Evolutionary conservation across 2,888 invertebrate genomes (phyloP), one percentile per base, ranked within the genome.

Genomic region (Allophyes oxyacanthae): DNA sequence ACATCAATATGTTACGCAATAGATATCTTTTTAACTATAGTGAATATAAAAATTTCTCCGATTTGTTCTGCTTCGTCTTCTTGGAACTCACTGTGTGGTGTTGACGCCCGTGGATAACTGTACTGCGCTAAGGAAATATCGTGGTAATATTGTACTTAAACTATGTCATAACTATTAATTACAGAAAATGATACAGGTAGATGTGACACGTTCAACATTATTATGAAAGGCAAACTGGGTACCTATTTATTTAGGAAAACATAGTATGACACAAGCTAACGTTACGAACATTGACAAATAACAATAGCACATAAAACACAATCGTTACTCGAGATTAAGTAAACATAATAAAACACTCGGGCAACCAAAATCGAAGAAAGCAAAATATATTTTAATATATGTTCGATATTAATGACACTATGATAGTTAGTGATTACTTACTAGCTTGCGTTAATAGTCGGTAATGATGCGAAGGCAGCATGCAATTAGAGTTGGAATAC

Each of bases 51-150:
- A 37, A 15, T 28, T 9, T 2, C 14, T 13, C 0, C 13, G 33
- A n/a, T 30, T 32, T 20, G 14, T 15, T 15, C 36, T 2, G 40
- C 48, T 48, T 20, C 42, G 25, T 53, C 36, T 64, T 50, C 46
- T 51, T 36, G 34, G 36, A 70, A 93, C 93, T 94, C 83, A 94
- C 92, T 90, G 79, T 93, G 93, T 84, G 93, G 93, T 88, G 93
- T 94, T 67, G 93, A 89, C 73, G 92, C 92, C 87, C 92, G 88
- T 82, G 92, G 92, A 89, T 94, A 93, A 85, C 93, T 94, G 92
- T 66, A 63, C 63, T 32, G 64, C 61, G 87, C 85, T 93, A 89
- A 93, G 91, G 87, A 90, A 90, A 85, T 78, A 64, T 66, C 65
- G 53, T 25, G 15, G 8, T 26, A 44, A 3, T 10, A 34, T 9